Percentiles rank a stretch among this genome's conserved stretches.
These are phyloP conservation scores for Cassiopea xamachana DNA, from an alignment of 30 jellyfish, hydroid and myxozoan genomes.

Conservation along the genomic window DNA sequence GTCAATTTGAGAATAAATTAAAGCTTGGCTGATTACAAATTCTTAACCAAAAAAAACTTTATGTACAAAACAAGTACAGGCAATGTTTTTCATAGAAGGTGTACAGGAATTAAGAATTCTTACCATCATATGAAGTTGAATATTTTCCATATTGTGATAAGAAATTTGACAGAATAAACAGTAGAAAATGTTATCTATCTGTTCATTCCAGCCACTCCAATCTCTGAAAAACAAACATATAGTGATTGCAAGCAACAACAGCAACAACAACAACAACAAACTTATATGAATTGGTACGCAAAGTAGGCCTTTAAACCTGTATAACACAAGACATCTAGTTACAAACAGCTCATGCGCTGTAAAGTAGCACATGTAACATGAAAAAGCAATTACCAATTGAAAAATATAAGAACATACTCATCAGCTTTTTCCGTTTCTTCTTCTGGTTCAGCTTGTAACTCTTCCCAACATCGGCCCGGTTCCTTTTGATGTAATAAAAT, in stretches of 20 bases:
- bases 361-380: too few species aligned
- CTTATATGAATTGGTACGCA: too few species aligned
- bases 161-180: conserved; percentile 85
- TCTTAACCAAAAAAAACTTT: too few species aligned
- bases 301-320: too few species aligned
- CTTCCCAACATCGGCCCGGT: conserved; percentile 98
- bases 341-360: too few species aligned
- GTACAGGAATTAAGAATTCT: too few species aligned
- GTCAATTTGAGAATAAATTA: too few species aligned
- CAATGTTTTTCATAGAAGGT: too few species aligned
- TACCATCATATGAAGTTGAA: conserved; percentile 88
- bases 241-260: background rate
- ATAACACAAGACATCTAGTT: too few species aligned
- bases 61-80: too few species aligned
- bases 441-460: conserved; percentile 91
- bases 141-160: conserved; percentile 58
- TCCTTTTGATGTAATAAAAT: conserved; percentile 46
- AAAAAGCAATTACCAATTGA: background rate
- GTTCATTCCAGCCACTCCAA: conserved; percentile 96
- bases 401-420: conserved; percentile 4
- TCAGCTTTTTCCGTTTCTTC: conserved; percentile 80
- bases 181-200: conserved; percentile 43
- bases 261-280: too few species aligned
- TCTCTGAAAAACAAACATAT: conserved; percentile 54
- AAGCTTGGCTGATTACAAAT: too few species aligned